phyloP scores from a whole-genome alignment of 1,140 invertebrate genomes.

The Acromyrmex heyeri region DNA sequence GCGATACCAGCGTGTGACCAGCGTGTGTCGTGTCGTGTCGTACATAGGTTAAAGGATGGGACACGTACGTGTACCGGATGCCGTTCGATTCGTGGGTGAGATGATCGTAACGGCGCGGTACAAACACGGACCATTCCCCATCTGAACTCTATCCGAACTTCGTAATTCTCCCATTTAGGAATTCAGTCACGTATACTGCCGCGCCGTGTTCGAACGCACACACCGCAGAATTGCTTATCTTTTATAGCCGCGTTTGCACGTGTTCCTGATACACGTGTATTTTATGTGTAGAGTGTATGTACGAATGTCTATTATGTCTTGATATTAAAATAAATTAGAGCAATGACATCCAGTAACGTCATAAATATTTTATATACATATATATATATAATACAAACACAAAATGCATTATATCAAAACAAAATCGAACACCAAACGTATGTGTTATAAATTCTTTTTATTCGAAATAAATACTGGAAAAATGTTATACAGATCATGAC shows the following conservation, averaged over 20 bases:
- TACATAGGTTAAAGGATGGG: conserved; percentile 53
- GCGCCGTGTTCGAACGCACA: conserved; percentile 40
- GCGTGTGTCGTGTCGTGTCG: conserved; percentile 67
- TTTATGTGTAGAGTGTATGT: background rate
- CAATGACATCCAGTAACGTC: background rate
- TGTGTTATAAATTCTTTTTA: too few species aligned
- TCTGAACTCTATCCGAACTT: conserved; percentile 74
- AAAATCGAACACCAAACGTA: too few species aligned
- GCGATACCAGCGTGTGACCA: conserved; percentile 64
- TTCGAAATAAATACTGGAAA: too few species aligned
- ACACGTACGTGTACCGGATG: conserved; percentile 67
- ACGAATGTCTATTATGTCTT: conserved; percentile 6
- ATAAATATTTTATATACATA: too few species aligned
- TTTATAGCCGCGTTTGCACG: conserved; percentile 68
- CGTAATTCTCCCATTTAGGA: conserved; percentile 69
- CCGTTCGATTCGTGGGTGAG: conserved; percentile 51
- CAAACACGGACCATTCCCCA: conserved; percentile 69
- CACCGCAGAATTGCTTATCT: conserved; percentile 72
- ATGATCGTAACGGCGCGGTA: conserved; percentile 64
- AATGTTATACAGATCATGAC: too few species aligned
- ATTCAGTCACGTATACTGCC: conserved; percentile 70
- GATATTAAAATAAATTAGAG: conserved; percentile 20
- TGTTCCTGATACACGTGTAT: conserved; percentile 23
- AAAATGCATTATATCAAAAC: too few species aligned
- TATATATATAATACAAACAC: background rate